Evolutionary conservation across 64 coral and sea anemone species (phyloP).

Genomic region (Montipora efflorescens): DNA sequence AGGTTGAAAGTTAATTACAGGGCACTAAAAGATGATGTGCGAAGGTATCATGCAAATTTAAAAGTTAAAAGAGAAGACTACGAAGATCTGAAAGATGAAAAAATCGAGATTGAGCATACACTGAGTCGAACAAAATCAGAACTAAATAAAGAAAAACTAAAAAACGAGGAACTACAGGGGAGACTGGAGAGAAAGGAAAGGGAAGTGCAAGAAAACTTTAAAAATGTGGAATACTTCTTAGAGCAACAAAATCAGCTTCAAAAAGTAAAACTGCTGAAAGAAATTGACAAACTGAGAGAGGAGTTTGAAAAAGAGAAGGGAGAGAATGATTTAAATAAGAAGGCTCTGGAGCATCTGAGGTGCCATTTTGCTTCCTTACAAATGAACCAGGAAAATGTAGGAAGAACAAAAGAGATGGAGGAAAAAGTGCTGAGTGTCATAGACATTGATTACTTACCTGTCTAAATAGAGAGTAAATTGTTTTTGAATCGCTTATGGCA

Average conservation of each 20-base stretch:
- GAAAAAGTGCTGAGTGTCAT: constrained; percentile 66
- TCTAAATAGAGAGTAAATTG: neutral
- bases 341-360: constrained; percentile 79
- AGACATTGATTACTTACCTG: constrained; percentile 76
- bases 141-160: constrained; percentile 70
- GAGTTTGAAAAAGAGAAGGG: constrained; percentile 72
- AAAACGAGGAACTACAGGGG: constrained; percentile 42
- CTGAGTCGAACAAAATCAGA: constrained; percentile 46
- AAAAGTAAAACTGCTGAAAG: constrained; percentile 55
- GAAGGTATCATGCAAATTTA: constrained; percentile 70
- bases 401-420: neutral
- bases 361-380: constrained; percentile 76
- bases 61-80: constrained; percentile 53
- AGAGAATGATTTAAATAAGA: constrained; percentile 83
- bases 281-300: constrained; percentile 59
- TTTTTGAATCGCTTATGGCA: neutral
- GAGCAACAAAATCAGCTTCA: constrained; percentile 75
- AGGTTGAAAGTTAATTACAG: constrained; percentile 88
- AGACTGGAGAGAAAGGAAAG: constrained; percentile 48
- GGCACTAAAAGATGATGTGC: constrained; percentile 88
- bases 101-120: constrained; percentile 13
- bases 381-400: neutral
- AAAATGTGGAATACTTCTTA: constrained; percentile 39
- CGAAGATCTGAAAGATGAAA: constrained; percentile 64
- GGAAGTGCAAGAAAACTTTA: constrained; percentile 21